Percentiles rank a stretch among this genome's conserved stretches.
Evolutionary conservation across 2,888 invertebrate species (phyloP).

Genomic region (Leucozona laternaria): DNA sequence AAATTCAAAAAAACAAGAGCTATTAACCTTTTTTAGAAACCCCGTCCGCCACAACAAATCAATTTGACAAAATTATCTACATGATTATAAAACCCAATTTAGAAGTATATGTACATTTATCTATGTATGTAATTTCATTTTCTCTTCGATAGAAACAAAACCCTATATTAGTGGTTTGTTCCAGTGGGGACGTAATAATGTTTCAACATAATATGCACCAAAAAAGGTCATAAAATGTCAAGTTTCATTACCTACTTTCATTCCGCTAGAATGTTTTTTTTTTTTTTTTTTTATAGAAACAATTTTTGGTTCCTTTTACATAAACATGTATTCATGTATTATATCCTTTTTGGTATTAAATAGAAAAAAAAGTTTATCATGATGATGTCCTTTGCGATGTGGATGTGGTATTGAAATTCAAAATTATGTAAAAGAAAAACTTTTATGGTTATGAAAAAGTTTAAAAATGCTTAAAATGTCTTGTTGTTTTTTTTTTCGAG

Average conservation of each 20-base stretch:
- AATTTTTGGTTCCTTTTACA: slow-evolving; percentile 5
- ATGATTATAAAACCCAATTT: slow-evolving; percentile 21
- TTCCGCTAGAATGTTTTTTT: slow-evolving; percentile 56
- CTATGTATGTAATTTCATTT: not conserved
- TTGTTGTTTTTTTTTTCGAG: not conserved
- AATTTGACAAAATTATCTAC: slow-evolving; percentile 23
- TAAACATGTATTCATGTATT: slow-evolving; percentile 15
- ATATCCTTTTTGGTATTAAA: slow-evolving; percentile 16
- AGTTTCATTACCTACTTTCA: slow-evolving; percentile 71
- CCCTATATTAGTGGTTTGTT: slow-evolving; percentile 2
- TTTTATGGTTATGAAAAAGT: slow-evolving; percentile 53
- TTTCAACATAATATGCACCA: not conserved
- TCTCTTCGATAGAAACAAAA: slow-evolving; percentile 10
- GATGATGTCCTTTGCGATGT: slow-evolving; percentile 9
- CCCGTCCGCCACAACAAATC: slow-evolving; percentile 21
- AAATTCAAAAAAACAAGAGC: not conserved
- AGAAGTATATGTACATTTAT: not conserved
- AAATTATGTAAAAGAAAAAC: slow-evolving; percentile 25
- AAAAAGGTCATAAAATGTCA: slow-evolving; percentile 59
- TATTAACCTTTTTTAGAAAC: slow-evolving; percentile 10
- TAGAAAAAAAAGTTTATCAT: slow-evolving; percentile 30
- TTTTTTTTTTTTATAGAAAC: not conserved
- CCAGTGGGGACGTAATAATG: not conserved
- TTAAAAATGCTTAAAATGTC: slow-evolving; percentile 58
- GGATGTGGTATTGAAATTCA: slow-evolving; percentile 17